phyloP scores from a whole-genome alignment of 2,113 vertebrate species.

The Crypturellus undulatus region DNA sequence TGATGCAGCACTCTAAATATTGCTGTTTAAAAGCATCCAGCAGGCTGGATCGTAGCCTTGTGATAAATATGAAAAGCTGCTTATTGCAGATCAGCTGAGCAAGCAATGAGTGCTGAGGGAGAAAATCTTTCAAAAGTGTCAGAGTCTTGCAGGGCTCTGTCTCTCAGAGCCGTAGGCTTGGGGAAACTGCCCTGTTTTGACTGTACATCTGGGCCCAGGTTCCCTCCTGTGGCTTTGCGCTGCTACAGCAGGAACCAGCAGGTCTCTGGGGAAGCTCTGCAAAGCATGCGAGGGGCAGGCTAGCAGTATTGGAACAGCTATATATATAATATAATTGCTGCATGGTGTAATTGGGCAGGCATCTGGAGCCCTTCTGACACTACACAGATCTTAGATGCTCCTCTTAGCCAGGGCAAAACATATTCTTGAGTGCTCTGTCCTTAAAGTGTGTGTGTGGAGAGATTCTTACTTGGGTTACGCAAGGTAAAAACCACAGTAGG shows the following conservation, averaged over 20 bases:
- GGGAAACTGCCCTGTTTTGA: neutral
- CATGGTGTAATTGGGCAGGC: accelerated
- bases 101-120: neutral
- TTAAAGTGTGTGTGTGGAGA: neutral
- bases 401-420: neutral
- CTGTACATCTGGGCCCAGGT: neutral
- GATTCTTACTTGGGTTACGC: neutral
- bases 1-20: neutral
- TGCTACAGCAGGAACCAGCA: constrained; percentile 20
- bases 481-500: neutral
- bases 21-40: neutral
- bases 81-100: neutral
- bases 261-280: neutral
- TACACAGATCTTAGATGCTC: neutral
- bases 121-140: neutral
- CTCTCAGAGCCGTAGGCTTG: neutral
- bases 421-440: neutral
- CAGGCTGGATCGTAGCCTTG: neutral
- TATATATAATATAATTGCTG: neutral
- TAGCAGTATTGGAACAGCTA: accelerated
- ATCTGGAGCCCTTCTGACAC: neutral
- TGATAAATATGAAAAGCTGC: neutral
- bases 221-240: constrained; percentile 41
- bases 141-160: neutral
- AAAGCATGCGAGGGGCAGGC: accelerated